Conservation (phyloP, 1,140 invertebrate genomes). For the Eumeta japonica region DNA sequence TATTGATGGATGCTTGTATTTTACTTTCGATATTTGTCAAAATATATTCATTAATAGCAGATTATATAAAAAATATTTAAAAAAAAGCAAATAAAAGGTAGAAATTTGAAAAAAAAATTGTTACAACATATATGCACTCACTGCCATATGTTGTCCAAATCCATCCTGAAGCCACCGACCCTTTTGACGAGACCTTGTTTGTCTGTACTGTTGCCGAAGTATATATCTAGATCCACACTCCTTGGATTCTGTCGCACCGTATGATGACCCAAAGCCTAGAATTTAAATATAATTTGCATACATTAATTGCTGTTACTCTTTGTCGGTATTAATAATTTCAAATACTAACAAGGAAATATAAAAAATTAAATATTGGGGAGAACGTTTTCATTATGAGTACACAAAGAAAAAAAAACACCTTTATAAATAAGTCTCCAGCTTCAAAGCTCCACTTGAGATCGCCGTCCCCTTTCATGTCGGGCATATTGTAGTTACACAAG, state of each 20-base stretch:
- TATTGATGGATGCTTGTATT: too few relatives aligned
- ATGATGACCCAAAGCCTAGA: constrained; percentile 42
- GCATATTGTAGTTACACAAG: constrained; percentile 42
- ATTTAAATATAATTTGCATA: too few relatives aligned
- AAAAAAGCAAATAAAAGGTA: constrained; percentile 5
- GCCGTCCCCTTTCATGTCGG: constrained; percentile 42
- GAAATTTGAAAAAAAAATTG: constrained; percentile 6
- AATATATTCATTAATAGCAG: too few relatives aligned
- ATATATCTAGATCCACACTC: constrained; percentile 45
- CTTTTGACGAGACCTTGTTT: constrained; percentile 22
- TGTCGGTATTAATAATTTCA: background rate
- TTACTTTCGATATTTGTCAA: too few relatives aligned
- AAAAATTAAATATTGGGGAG: constrained; percentile 1
- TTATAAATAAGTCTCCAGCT: constrained; percentile 41
- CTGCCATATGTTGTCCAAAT: constrained; percentile 50
- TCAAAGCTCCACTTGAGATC: constrained; percentile 53
- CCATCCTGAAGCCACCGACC: constrained; percentile 46
- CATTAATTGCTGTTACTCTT: background rate
- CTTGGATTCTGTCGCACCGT: constrained; percentile 28
- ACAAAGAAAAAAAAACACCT: constrained; percentile 19
- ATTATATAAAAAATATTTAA: too few relatives aligned
- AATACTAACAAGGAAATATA: too few relatives aligned
- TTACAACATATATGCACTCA: too few relatives aligned
- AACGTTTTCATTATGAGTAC: too few relatives aligned
- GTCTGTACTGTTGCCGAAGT: constrained; percentile 35